Base-by-base conservation (phyloP, 2,113 vertebrate species). In the Apus apus region DNA sequence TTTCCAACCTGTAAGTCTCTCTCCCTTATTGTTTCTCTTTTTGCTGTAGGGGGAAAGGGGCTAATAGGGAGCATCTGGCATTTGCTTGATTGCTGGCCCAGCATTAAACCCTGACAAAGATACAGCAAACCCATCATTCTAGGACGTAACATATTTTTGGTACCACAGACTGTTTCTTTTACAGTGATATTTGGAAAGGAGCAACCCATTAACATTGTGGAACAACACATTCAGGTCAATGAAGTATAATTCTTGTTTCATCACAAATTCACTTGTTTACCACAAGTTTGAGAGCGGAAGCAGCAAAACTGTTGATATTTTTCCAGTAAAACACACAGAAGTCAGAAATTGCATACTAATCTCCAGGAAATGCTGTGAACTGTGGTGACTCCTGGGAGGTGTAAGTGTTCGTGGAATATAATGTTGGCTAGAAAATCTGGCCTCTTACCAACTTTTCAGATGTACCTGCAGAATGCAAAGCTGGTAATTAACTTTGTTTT, bases 201-300 rank as follows among this genome's bases (percentile, higher is more conserved):
- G 9, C 29, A 86, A 64, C 46, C 26, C 56, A 11, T 38, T 79
- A 50, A 48, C 53, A 23, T 15, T 79, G 45, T 43, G 58, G 38
- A 65, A 56, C 25, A 70, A 38, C 22, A 36, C 5, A 46, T n/a
- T 72, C 20, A 38, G 20, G 48, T 53, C 22, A n/a, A 23, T 12
- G 25, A 81, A 74, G 8, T 11, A 61, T 9, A 25, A 76, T 79
- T 29, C 21, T 53, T 79, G 92, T 87, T 83, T 65, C 19, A 50
- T 62, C 45, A 8, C 10, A 89, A 68, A 74, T 54, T 68, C 56
- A 51, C 43, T 95, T 85, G 65, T 61, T 95, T 91, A 46, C 40
- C 67, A 27, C 14, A 96, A 80, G 18, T 89, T 96, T 79, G 60
- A 96, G 70, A 71, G 32, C 71, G 15, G 67, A 91, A 62, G 70